Evolutionary conservation across 2,113 vertebrate genomes (phyloP), one percentile per base, ranked within the genome.

Genomic region (Tonatia bakeri): DNA sequence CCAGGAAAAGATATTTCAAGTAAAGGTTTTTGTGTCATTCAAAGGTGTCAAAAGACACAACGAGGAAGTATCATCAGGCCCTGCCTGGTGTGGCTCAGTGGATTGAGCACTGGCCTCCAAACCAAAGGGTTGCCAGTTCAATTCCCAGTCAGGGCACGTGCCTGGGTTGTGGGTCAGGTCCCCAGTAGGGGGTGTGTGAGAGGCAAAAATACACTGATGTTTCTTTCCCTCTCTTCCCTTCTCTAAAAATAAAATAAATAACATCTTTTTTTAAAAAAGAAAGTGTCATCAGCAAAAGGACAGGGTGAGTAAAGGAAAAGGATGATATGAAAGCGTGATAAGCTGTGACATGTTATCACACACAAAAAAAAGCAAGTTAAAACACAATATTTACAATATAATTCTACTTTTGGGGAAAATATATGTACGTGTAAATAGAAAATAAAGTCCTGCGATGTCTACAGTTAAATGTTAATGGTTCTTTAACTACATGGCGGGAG

Each of bases 341-440:
- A 70, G 33, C 31, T 96, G 7, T 36, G 19, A 38, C 76, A 61
- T 64, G 43, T 87, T 82, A 7, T 47, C 56, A 91, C 5, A 4
- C 12, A 4, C 12, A 64, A 26, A 59, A 64, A 56, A 81, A 70
- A 69, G 19, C 4, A 87, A 87, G 31, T 52, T 77, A 86, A 85
- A 88, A 76, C 17, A 5, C 22, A 82, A 40, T 54, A 65, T 59
- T 69, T 77, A 70, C 10, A 65, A n/a, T 61, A 24, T 86, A 83
- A 95, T 92, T 93, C 54, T 52, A 52, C 59, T 75, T 75, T 93
- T 87, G 24, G 38, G 33, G 75, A 91, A 86, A n/a, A 59, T 76
- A 36, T 28, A 43, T 19, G 13, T n/a, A 5, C 20, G 11, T 64
- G 7, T 59, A 95, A 93, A 91, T 43, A 56, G 93, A 80, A 92